These are phyloP conservation scores for Graphium colonna DNA, from an alignment of 2,888 invertebrate genomes.

Conservation along the genomic window DNA sequence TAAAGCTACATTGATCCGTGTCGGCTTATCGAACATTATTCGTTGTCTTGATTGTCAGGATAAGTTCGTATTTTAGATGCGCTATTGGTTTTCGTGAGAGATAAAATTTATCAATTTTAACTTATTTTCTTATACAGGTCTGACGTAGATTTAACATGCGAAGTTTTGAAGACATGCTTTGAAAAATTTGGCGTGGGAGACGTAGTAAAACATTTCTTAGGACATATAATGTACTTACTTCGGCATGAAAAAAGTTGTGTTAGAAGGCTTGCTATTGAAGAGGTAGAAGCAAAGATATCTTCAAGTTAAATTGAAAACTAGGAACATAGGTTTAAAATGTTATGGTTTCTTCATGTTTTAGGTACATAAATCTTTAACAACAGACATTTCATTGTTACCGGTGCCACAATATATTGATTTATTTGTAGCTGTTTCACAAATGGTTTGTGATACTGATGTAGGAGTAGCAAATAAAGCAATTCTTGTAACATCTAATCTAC, in stretches of 20 bases:
- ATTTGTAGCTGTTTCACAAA: conserved; percentile 76
- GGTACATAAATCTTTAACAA: conserved; percentile 55
- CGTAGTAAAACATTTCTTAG: conserved; percentile 79
- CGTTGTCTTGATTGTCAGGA: conserved; percentile 80
- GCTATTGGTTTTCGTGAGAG: background rate
- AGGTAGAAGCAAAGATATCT: conserved; percentile 60
- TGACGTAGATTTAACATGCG: conserved; percentile 81
- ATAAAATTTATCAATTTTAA: too few relatives aligned
- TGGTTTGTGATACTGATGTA: conserved; percentile 80
- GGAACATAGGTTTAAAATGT: too few relatives aligned
- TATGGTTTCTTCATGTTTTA: conserved; percentile 27
- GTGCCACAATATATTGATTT: conserved; percentile 72
- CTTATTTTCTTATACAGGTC: conserved; percentile 55
- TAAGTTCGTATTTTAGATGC: conserved; percentile 40
- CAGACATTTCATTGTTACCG: conserved; percentile 49
- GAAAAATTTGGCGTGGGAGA: conserved; percentile 81
- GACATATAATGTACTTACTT: conserved; percentile 81
- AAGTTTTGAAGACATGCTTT: conserved; percentile 83
- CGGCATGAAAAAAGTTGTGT: conserved; percentile 82
- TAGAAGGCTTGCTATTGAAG: conserved; percentile 82
- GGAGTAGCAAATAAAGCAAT: conserved; percentile 81
- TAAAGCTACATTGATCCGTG: conserved; percentile 43
- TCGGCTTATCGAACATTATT: conserved; percentile 81
- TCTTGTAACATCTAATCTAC: conserved; percentile 74
- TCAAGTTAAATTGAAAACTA: background rate